These are phyloP conservation scores for Linnaemya tessellans DNA, from an alignment of 2,888 invertebrate genomes.

Conservation along the genomic window DNA sequence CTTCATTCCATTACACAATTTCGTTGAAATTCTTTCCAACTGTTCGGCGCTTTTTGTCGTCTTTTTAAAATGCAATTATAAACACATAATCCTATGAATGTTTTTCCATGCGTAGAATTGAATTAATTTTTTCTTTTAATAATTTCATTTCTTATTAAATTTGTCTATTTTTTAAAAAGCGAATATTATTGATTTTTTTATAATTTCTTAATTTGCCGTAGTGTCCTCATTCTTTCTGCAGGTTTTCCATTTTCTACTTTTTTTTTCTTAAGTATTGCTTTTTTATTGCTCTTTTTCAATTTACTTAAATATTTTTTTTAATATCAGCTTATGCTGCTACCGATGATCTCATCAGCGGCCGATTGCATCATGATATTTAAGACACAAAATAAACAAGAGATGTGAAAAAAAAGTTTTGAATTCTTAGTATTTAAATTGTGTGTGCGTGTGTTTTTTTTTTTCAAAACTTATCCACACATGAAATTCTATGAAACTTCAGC, in stretches of 20 bases:
- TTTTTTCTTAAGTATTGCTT: not conserved
- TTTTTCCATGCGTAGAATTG: constrained; percentile 39
- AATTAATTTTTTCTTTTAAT: constrained; percentile 9
- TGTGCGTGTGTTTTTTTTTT: too few relatives aligned
- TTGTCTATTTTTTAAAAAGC: constrained; percentile 8
- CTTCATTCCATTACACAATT: constrained; percentile 57
- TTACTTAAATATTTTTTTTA: constrained; percentile 7
- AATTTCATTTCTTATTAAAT: constrained; percentile 14
- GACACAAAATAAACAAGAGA: constrained; percentile 30
- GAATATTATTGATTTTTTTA: constrained; percentile 14
- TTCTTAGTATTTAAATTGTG: constrained; percentile 41
- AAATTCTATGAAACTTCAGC: constrained; percentile 2
- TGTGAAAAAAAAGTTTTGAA: constrained; percentile 9
- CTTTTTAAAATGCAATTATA: constrained; percentile 50
- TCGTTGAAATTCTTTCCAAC: constrained; percentile 32
- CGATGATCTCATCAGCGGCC: constrained; percentile 60
- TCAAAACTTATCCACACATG: constrained; percentile 17
- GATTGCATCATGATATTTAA: constrained; percentile 69
- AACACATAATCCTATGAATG: constrained; percentile 42
- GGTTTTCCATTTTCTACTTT: constrained; percentile 5
- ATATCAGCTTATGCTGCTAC: constrained; percentile 56
- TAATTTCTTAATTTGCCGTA: constrained; percentile 52
- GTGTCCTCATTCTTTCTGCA: constrained; percentile 31
- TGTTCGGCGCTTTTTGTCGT: constrained; percentile 4
- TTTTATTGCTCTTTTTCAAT: constrained; percentile 19